Evolutionary conservation across 2,888 invertebrate genomes (phyloP).

Genomic region (Sarcophaga variegata): DNA sequence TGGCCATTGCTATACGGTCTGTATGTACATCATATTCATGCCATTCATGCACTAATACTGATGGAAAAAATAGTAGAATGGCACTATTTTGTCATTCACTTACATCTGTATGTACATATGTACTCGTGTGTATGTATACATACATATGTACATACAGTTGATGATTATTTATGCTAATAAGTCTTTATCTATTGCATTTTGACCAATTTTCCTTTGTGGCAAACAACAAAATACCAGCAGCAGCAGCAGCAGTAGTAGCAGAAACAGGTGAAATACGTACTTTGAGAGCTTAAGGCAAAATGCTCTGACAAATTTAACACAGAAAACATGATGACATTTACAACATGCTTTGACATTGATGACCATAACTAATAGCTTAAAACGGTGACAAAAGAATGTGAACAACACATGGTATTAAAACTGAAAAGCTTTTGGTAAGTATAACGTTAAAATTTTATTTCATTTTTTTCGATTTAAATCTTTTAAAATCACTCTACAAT

Average conservation of each 20-base stretch:
- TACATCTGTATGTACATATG: background rate
- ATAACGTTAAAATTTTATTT: too few species aligned
- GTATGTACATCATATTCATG: background rate
- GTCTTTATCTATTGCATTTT: background rate
- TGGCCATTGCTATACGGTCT: background rate
- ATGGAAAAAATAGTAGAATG: too few species aligned
- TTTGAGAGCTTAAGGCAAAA: conserved; percentile 46
- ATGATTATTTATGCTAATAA: background rate
- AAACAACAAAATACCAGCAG: conserved; percentile 3
- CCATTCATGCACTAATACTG: too few species aligned
- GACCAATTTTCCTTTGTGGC: background rate
- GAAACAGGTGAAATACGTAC: conserved; percentile 20
- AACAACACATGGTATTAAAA: background rate
- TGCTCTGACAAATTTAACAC: conserved; percentile 7
- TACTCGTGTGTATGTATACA: background rate
- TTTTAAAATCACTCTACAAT: too few species aligned
- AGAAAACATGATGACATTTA: conserved; percentile 7
- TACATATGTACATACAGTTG: background rate
- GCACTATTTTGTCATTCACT: background rate
- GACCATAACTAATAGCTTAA: conserved; percentile 5
- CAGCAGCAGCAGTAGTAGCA: background rate
- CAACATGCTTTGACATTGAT: conserved; percentile 22
- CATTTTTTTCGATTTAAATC: too few species aligned
- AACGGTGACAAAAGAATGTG: background rate
- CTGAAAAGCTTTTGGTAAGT: background rate